Conservation (phyloP, 2,113 vertebrate genomes). For the Perca schrenkii region DNA sequence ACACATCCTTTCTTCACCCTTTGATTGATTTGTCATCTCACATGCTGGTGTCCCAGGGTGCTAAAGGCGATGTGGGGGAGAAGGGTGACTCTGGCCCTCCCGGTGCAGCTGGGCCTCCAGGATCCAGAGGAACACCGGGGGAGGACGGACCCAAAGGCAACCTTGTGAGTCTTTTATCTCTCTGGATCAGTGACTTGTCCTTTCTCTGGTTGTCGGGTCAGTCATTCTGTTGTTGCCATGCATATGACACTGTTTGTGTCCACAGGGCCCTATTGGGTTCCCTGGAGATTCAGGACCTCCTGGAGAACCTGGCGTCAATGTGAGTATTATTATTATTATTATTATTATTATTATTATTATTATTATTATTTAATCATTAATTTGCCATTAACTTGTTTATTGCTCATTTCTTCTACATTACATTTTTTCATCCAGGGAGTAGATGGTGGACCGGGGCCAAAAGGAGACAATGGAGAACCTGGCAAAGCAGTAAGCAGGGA, state of each 20-base stretch:
- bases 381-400: neutral
- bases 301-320: slow-evolving; percentile 88
- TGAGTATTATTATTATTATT: slow-evolving; percentile 63
- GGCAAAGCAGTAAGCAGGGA: slow-evolving; percentile 86
- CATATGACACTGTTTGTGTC: neutral
- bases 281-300: slow-evolving; percentile 88
- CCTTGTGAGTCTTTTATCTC: slow-evolving; percentile 80
- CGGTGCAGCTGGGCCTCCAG: slow-evolving; percentile 89
- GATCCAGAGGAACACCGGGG: slow-evolving; percentile 89
- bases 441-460: slow-evolving; percentile 88
- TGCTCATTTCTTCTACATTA: neutral
- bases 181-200: slow-evolving; percentile 28
- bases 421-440: slow-evolving; percentile 82
- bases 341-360: neutral
- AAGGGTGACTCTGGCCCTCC: slow-evolving; percentile 90
- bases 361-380: neutral
- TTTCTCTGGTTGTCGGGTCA: slow-evolving; percentile 21
- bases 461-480: slow-evolving; percentile 90
- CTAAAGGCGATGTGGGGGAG: slow-evolving; percentile 90
- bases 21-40: slow-evolving; percentile 7
- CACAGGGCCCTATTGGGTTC: slow-evolving; percentile 88
- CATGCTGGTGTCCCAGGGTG: slow-evolving; percentile 81
- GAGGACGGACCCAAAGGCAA: slow-evolving; percentile 94
- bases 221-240: slow-evolving; percentile 21
- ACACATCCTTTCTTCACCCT: neutral